Percentiles rank a stretch among this genome's conserved stretches.
Conservation (phyloP, 2,113 vertebrate genomes). For the Cyprinodon brontotheroides region DNA sequence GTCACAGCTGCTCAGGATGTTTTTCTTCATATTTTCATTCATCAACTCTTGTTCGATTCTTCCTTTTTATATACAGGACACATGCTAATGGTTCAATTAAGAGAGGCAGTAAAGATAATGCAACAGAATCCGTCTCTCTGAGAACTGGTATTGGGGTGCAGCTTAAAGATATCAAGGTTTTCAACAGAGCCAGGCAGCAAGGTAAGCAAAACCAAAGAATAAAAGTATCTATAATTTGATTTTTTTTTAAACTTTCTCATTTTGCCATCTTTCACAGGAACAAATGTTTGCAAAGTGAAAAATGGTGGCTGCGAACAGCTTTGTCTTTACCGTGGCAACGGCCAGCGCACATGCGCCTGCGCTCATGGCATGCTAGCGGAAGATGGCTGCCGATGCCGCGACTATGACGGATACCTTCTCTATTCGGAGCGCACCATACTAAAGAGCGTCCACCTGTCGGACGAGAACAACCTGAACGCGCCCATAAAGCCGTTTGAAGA, state of each 20-base stretch:
- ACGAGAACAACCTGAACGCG: conserved; percentile 93
- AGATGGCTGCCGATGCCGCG: conserved; percentile 85
- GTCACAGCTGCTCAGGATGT: neutral
- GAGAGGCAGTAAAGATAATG: conserved; percentile 93
- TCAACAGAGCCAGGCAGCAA: conserved; percentile 93
- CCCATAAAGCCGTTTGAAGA: conserved; percentile 96
- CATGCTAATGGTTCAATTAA: conserved; percentile 98
- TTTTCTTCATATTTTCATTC: conserved; percentile 3
- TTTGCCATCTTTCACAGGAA: conserved; percentile 78
- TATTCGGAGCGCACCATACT: conserved; percentile 97
- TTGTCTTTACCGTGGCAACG: conserved; percentile 87
- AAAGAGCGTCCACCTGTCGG: conserved; percentile 95
- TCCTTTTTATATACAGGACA: conserved; percentile 78
- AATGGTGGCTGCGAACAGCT: conserved; percentile 94
- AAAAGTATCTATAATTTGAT: neutral
- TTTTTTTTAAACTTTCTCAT: neutral
- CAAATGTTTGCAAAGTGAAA: conserved; percentile 89
- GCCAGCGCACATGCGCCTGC: conserved; percentile 87
- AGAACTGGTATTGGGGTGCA: conserved; percentile 94
- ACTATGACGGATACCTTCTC: conserved; percentile 95
- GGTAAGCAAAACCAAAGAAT: conserved; percentile 72
- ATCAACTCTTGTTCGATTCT: neutral
- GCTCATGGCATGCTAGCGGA: conserved; percentile 93
- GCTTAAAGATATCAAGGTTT: conserved; percentile 98
- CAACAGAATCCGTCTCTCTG: conserved; percentile 91